Evolutionary conservation across 2,888 invertebrate genomes (phyloP), one percentile per base, ranked within the genome.

Genomic region (Patella pellucida): DNA sequence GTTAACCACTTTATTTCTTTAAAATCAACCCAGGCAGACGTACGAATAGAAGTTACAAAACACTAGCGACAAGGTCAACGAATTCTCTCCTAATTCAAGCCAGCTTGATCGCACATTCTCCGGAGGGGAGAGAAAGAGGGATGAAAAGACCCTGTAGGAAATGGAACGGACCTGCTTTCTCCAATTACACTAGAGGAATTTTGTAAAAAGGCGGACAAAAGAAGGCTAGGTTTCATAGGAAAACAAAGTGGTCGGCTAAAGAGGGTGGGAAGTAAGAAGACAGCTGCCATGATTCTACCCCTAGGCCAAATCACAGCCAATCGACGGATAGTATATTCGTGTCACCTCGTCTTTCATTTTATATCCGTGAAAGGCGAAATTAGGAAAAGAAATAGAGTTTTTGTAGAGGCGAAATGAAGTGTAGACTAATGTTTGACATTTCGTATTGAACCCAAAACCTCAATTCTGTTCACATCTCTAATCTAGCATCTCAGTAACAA

Each of bases 211-310:
- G 62, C 62, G 68, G 56, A 74, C 74, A 74, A 74, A 74, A 68
- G 74, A 69, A 52, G 52, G 31, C 54, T 69, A 74, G 69, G 54
- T 74, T 74, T 74, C 74, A 69, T 74, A 74, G 56, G 69, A 74
- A 74, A 74, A 74, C 74, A 74, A 69, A 54, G 52, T 27, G 41
- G 74, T 62, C 62, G 62, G 19, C 23, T 62, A 23, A 19, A 62
- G 62, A 62, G 62, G 62, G 62, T 62, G 62, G 62, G 62, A 62
- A 62, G 62, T 62, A 62, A 62, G 62, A 23, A 19, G 62, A 62
- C 62, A 62, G 62, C 62, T 62, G 62, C 62, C 62, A 62, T 62
- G 19, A 62, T 41, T 19, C 62, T 62, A 62, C 62, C 62, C 62
- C 62, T 23, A 62, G 62, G 62, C 62, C 23, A 62, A 7, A 62